Base-by-base conservation (phyloP, 1,140 invertebrate species). In the Samia ricini region DNA sequence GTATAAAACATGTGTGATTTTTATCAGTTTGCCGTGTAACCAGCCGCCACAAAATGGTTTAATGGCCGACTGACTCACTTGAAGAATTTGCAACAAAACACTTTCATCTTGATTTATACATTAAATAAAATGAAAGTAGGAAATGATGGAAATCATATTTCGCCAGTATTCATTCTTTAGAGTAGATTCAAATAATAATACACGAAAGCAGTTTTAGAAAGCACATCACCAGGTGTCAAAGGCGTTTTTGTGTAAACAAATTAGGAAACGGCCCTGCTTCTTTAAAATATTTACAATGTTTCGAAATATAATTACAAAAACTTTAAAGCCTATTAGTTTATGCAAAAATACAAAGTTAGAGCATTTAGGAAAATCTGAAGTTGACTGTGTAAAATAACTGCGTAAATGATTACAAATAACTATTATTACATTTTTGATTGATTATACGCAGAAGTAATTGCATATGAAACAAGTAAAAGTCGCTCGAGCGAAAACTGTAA, bases 31-130 rank as follows among this genome's bases (percentile, higher is more conserved):
- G 20, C 18, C n/a, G 12, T 42, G 33, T 12, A 42, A 15, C 33
- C 33, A 42, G 33, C 33, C 33, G 33, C 33, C 4, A 5, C 33
- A 42, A 15, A 42, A 42, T 15, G 33, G 33, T 42, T 42, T 42
- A 42, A 42, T 8, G 22, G 20, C 6, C 24, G 52, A 19, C 15
- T 24, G 52, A 55, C 52, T 22, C 20, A 24, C 21, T 22, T 18
- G 10, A 57, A 26, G 56, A 36, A 57, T 36, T 57, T 29, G n/a
- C 20, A 42, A 42, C 33, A 20, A 57, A 57, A 29, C 24, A 21
- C 56, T 57, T 57, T 57, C 56, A 57, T 57, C 56, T 36, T 33
- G 56, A 57, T 57, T 20, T 57, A 33, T 36, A n/a, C 33, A 42
- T 42, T 7, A 42, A 42, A 21, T 18, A 42, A n/a, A 15, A 33